phyloP scores from a whole-genome alignment of 2,888 invertebrate genomes.

The Noctua janthina region DNA sequence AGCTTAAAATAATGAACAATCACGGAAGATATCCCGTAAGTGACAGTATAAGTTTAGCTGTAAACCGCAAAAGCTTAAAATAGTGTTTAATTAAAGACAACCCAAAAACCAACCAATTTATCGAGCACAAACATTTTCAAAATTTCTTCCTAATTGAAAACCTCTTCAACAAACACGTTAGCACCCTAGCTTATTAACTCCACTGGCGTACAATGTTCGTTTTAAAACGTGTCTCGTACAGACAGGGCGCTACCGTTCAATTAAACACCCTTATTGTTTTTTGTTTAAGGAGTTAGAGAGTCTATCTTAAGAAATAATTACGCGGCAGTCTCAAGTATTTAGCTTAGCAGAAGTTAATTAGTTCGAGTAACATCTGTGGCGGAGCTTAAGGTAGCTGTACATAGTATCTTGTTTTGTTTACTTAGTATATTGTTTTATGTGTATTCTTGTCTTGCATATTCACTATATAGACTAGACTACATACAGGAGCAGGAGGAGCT shows the following conservation, averaged over 20 bases:
- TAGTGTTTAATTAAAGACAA: background rate
- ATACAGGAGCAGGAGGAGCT: too few species aligned
- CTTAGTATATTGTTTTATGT: slow-evolving; percentile 24
- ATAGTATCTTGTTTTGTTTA: slow-evolving; percentile 52
- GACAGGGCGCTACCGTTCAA: slow-evolving; percentile 61
- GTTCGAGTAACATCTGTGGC: slow-evolving; percentile 76
- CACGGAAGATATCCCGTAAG: too few species aligned
- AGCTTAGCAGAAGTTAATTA: slow-evolving; percentile 84
- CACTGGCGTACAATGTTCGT: slow-evolving; percentile 46
- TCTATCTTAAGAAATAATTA: slow-evolving; percentile 74
- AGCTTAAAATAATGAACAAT: too few species aligned
- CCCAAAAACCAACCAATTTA: slow-evolving; percentile 18
- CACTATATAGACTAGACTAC: background rate
- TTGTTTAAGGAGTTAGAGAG: slow-evolving; percentile 66
- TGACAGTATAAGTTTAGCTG: too few species aligned
- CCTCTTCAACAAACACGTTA: slow-evolving; percentile 41
- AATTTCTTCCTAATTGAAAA: slow-evolving; percentile 51
- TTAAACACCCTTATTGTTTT: slow-evolving; percentile 69
- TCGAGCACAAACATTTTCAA: slow-evolving; percentile 34
- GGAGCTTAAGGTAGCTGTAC: slow-evolving; percentile 54
- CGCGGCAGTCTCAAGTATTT: slow-evolving; percentile 75
- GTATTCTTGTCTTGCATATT: background rate
- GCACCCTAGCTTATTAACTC: slow-evolving; percentile 52
- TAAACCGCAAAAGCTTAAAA: too few species aligned
- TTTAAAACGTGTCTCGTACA: slow-evolving; percentile 58